Base-by-base conservation (phyloP, 2,797 vertebrate genomes). In the Bucorvus abyssinicus region DNA sequence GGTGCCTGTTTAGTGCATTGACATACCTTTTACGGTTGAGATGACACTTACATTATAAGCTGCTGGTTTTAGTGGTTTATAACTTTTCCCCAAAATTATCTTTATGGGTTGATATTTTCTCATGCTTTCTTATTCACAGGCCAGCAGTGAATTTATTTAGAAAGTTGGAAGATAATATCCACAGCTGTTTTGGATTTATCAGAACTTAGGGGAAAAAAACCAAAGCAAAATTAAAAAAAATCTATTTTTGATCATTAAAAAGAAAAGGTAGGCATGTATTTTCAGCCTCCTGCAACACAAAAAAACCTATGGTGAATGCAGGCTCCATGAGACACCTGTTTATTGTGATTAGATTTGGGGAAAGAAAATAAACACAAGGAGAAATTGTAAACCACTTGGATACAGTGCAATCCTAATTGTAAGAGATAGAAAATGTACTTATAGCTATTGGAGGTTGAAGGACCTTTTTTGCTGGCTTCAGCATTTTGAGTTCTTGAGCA, bases 1-100 rank as follows among this genome's bases (percentile, higher is more conserved):
- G 0, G 92, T 93, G 89, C 52, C 94, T 96, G 76, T 93, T 93
- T 59, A 5, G 95, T 95, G 84, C 92, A 94, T 60, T 95, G 91
- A 97, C 91, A 82, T 91, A 89, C 92, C 94, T 95, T 96, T 97
- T 96, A 96, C 94, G 87, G 92, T 45, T 94, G 92, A 91, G 95
- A 93, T 96, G 96, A 93, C 92, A 93, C 95, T 96, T 96, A 93
- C 96, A 96, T 97, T 96, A 96, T 90, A 93, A 91, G 87, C 79
- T 69, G 87, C 94, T 97, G 91, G 93, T 97, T 97, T 95, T 87
- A 78, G 73, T 96, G 92, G 89, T 94, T 94, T 96, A 95, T 94
- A 92, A 94, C 91, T 95, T 96, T 91, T n/a, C 68, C 79, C 76
- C 44, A 78, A 95, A 91, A 96, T 95, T 96, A 96, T 91, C 89